A percentile compares a stretch with the other conserved stretches of the same genome.
Evolutionary conservation across 2,888 invertebrate genomes (phyloP).

Genomic region (Agrilus biguttatus): DNA sequence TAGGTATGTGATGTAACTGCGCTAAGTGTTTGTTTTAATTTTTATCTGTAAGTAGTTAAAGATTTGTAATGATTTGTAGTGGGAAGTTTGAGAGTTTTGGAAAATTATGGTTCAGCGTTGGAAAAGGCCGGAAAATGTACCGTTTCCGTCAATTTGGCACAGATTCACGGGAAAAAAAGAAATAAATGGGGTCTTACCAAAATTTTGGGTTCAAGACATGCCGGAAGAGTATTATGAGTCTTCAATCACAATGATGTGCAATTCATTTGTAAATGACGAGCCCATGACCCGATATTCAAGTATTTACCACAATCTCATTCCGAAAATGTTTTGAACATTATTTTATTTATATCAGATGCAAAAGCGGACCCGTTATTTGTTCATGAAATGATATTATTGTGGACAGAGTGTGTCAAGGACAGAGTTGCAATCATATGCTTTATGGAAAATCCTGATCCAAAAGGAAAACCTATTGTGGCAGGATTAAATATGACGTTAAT

Average conservation of each 20-base stretch:
- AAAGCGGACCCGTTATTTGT: neutral
- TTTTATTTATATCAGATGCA: neutral
- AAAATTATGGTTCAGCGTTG: constrained; percentile 14
- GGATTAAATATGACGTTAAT: constrained; percentile 23
- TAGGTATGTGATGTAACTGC: too few species aligned
- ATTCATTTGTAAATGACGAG: constrained; percentile 36
- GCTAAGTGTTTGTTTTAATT: too few species aligned
- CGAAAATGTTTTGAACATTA: too few species aligned
- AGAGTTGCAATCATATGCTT: constrained; percentile 25
- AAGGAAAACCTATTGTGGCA: constrained; percentile 22
- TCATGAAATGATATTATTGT: constrained; percentile 5
- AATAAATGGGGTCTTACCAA: constrained; percentile 20
- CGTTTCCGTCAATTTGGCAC: constrained; percentile 32
- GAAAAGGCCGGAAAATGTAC: constrained; percentile 28
- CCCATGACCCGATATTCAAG: constrained; percentile 33
- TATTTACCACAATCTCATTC: too few species aligned
- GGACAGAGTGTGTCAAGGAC: constrained; percentile 15
- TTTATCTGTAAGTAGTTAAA: too few species aligned
- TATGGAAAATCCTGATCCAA: constrained; percentile 19
- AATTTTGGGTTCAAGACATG: constrained; percentile 38
- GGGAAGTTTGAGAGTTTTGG: too few species aligned
- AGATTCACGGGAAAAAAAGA: constrained; percentile 26
- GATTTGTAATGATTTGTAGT: too few species aligned
- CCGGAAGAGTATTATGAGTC: constrained; percentile 31
- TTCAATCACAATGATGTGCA: constrained; percentile 29